Base-by-base conservation (phyloP, 2,888 invertebrate species). In the Leucozona laternaria region DNA sequence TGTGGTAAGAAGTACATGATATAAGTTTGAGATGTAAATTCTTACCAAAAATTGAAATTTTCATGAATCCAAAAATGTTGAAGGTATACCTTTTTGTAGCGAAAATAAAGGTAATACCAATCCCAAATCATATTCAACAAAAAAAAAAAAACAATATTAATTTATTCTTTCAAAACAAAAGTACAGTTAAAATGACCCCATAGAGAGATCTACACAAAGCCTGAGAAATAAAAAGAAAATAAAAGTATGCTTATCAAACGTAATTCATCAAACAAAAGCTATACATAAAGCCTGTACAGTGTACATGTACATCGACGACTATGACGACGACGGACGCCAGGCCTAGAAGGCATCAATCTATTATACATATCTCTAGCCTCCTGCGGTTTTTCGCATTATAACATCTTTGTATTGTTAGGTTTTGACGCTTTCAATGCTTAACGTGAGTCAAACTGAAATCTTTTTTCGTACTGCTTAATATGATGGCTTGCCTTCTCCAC, bases 31-130 rank as follows among this genome's bases (percentile, higher is more conserved):
- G 1, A 15, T 8, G n/a, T 3, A 6, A 22, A 15, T 50, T 34
- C 93, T 92, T 91, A 94, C 94, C 90, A 91, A 89, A 89, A 95
- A 93, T 79, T 88, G 89, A 95, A 95, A 73, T 90, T 89, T 5
- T 92, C 89, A 2, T 2, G 25, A 25, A 31, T 31, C 31, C 31
- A 31, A 31, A 31, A 31, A 31, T 31, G 8, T 31, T 31, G 8
- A 6, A 7, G 31, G 7, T 31, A 31, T 6, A 31, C 1, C 31
- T 31, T 31, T 31, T 31, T 31, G 31, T 31, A 7, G 31, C 31
- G 5, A 31, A 31, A 31, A 8, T 31, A 31, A 31, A 31, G 8
- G 8, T 31, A 1, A 31, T 31, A 7, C 8, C 7, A 7, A 31
- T 31, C 7, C 31, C 7, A 31, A 31, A 31, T 31, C 31, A 31